Percentiles rank a stretch among this genome's conserved stretches.
phyloP scores from a whole-genome alignment of 2,797 vertebrate genomes.

The Coluber constrictor region DNA sequence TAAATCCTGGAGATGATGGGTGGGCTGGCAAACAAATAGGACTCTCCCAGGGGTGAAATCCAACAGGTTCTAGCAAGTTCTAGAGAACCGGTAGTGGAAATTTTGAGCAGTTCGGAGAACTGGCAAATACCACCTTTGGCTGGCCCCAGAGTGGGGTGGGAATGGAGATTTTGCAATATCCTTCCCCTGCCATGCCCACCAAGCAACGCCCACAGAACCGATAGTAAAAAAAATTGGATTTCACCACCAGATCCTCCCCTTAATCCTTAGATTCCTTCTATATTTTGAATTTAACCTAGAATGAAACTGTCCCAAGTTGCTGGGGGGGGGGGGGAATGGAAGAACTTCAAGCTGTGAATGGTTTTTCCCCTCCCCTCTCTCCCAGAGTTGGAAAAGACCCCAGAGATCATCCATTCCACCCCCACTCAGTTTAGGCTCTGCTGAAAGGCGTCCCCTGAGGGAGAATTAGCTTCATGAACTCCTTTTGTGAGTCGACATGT shows the following conservation, averaged over 20 bases:
- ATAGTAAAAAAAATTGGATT: too few species aligned
- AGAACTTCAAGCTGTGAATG: background rate
- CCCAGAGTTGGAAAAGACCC: background rate
- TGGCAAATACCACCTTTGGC: too few species aligned
- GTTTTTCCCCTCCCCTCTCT: background rate
- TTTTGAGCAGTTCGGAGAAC: too few species aligned
- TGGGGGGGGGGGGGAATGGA: background rate
- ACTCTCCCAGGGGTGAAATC: too few species aligned
- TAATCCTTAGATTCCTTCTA: background rate
- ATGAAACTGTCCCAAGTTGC: background rate
- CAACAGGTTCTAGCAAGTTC: too few species aligned
- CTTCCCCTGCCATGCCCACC: too few species aligned
- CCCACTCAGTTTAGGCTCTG: background rate
- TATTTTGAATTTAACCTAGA: background rate
- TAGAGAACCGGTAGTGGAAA: too few species aligned
- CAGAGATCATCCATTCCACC: background rate
- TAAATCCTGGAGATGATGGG: background rate
- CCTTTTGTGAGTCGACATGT: background rate
- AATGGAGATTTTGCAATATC: too few species aligned
- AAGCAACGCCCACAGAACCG: too few species aligned
- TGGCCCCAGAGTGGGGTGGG: too few species aligned
- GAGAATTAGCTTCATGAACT: background rate
- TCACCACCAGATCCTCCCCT: too few species aligned
- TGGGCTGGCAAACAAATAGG: background rate
- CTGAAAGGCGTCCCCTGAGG: background rate